Evolutionary conservation across 1,140 invertebrate species (phyloP), one percentile per base, ranked within the genome.

Genomic region (Halesus radiatus): DNA sequence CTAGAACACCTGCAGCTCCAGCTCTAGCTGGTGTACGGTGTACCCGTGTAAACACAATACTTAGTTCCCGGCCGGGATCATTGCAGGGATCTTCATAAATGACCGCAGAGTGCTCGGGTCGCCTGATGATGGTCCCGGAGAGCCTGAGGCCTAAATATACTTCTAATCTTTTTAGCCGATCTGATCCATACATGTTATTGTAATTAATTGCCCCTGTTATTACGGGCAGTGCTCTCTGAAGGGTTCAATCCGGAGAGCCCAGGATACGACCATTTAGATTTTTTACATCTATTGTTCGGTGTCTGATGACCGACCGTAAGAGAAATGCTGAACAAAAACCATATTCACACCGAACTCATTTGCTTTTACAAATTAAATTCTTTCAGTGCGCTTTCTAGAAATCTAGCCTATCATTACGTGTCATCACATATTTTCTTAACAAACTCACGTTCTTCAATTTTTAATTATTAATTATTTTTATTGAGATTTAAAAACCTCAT

Each of bases 141-240:
- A n/a, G 66, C 66, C 62, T 32, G 26, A 15, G n/a, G 66, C 13
- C 66, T n/a, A 50, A 32, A 32, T 45, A 45, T 13, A 18, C 29
- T 45, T 29, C 66, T 70, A 45, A 70, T 64, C 62, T 64, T n/a
- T 23, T 6, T 23, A 29, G 23, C 62, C 62, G 18, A 64, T 70
- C 66, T 45, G 66, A 45, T 32, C 66, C 16, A 32, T 64, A 18
- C 66, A 23, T 70, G 66, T 45, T 70, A 70, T 70, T 70, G 66
- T 70, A 45, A 32, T 45, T 70, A 70, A 70, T 70, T 70, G 32
- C 66, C 66, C 37, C 66, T 50, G 62, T 50, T 50, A 70, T 50
- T 37, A 70, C 29, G 37, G 26, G 37, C 66, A 37, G 5, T 50
- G 37, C n/a, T 18, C 29, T 70, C 66, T 50, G 66, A 45, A 70